Percentiles rank a stretch among this genome's conserved stretches.
These are phyloP conservation scores for Trochalopteron elliotii DNA, from an alignment of 2,113 vertebrate genomes.

Conservation along the genomic window DNA sequence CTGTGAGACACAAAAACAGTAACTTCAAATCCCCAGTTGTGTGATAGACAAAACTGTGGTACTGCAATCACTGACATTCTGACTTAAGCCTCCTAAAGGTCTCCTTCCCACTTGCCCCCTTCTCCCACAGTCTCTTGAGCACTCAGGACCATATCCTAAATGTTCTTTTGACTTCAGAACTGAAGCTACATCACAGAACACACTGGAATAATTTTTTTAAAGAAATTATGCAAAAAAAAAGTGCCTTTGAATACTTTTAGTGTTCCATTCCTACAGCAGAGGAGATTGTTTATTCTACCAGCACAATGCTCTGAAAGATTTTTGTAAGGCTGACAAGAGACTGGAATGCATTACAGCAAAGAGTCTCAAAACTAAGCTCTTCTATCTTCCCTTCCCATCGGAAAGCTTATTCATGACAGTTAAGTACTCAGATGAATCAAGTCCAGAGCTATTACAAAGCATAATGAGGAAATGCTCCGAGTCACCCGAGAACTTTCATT, in stretches of 20 bases:
- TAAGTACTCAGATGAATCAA: not conserved
- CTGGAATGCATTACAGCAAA: not conserved
- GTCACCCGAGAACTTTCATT: not conserved
- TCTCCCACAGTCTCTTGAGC: not conserved
- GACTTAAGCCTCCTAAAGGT: not conserved
- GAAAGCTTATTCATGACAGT: not conserved
- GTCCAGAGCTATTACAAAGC: not conserved
- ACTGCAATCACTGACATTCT: not conserved
- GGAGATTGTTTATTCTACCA: not conserved
- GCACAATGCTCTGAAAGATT: not conserved
- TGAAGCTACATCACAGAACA: not conserved
- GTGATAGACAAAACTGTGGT: not conserved
- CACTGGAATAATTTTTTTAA: not conserved
- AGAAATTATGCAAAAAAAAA: not conserved
- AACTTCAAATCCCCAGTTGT: not conserved
- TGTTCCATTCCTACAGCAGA: not conserved
- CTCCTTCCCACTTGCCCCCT: not conserved
- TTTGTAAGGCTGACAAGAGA: not conserved
- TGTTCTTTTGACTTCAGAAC: not conserved
- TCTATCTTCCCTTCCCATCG: not conserved
- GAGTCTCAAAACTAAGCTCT: not conserved
- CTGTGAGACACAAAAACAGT: not conserved
- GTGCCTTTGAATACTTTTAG: not conserved
- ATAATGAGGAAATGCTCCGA: not conserved
- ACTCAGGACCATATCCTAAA: not conserved